These are phyloP conservation scores for Trichonephila clavipes DNA, from an alignment of 1,140 invertebrate species.

Conservation along the genomic window DNA sequence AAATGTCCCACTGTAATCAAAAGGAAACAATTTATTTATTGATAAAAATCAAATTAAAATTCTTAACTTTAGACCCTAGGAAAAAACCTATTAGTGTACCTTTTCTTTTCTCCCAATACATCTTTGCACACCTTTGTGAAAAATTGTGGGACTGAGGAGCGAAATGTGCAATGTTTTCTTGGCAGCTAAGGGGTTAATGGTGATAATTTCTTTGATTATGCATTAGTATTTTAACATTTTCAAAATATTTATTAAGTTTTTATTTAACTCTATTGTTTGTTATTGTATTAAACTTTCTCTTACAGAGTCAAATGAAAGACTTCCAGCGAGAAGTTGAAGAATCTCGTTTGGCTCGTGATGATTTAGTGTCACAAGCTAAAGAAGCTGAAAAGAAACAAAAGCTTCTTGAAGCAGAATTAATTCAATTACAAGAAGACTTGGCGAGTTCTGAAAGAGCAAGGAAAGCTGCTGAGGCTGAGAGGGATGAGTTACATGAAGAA, in stretches of 20 bases:
- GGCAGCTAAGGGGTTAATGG: too few relatives aligned
- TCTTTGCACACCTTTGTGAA: too few relatives aligned
- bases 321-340: conserved; percentile 95
- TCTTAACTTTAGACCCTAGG: too few relatives aligned
- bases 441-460: conserved; percentile 92
- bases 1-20: too few relatives aligned
- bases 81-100: too few relatives aligned
- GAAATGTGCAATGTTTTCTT: too few relatives aligned
- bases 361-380: conserved; percentile 89
- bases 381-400: conserved; percentile 96
- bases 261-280: neutral
- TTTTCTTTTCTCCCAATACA: too few relatives aligned
- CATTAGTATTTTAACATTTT: too few relatives aligned
- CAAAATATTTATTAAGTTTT: neutral
- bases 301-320: conserved; percentile 92
- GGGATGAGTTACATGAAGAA: conserved; percentile 92
- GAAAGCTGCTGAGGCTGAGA: conserved; percentile 92
- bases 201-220: too few relatives aligned
- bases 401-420: conserved; percentile 93
- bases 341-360: conserved; percentile 90
- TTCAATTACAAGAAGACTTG: conserved; percentile 94
- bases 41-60: too few relatives aligned
- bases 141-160: too few relatives aligned
- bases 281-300: neutral
- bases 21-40: too few relatives aligned